Evolutionary conservation across 2,113 vertebrate genomes (phyloP).

Genomic region (Myotis davidii): DNA sequence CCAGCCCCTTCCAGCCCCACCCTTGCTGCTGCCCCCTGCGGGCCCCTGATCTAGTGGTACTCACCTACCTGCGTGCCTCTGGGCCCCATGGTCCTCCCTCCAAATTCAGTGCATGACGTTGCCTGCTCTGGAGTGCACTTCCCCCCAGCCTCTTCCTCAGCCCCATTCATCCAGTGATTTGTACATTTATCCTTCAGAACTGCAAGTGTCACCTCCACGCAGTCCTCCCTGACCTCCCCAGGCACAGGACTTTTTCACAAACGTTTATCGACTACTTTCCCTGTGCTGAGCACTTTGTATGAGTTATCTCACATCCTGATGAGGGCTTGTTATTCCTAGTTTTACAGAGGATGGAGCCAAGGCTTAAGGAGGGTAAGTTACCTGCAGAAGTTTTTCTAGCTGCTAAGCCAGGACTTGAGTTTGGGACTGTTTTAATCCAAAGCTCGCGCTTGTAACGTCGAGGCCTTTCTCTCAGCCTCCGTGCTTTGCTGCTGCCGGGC

Average conservation of each 20-base stretch:
- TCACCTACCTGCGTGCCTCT: accelerated
- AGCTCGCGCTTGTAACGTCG: background rate
- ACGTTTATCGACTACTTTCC: background rate
- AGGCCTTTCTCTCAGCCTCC: background rate
- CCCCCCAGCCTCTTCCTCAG: background rate
- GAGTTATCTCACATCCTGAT: background rate
- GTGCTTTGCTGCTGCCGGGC: background rate
- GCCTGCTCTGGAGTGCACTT: background rate
- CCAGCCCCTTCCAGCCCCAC: background rate
- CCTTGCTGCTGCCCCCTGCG: background rate
- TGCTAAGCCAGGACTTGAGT: background rate
- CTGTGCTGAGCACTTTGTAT: background rate
- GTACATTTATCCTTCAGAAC: background rate
- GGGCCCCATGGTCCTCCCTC: accelerated
- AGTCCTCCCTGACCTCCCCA: background rate
- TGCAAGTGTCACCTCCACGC: background rate
- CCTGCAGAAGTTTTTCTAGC: background rate
- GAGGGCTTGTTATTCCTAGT: background rate
- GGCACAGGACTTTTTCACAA: background rate
- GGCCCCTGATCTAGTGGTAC: background rate
- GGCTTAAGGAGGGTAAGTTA: background rate
- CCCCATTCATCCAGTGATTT: accelerated
- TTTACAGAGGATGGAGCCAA: background rate
- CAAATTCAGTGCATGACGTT: accelerated
- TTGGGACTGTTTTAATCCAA: background rate